Evolutionary conservation across 2,797 vertebrate species (phyloP), one percentile per base, ranked within the genome.

Genomic region (Gallinago nigripennis): DNA sequence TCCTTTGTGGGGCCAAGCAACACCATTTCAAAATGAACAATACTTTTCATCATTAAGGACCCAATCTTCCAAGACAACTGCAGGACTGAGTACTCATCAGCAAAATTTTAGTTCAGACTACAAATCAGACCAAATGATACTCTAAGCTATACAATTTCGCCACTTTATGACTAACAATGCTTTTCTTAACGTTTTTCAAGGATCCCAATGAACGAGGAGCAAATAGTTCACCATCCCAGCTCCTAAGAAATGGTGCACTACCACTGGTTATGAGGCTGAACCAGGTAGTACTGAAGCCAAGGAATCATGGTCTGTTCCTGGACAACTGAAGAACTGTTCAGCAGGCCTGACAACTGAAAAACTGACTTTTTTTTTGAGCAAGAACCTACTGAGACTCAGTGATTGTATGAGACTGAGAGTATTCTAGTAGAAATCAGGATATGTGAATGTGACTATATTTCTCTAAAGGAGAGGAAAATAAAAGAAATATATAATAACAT

Each of bases 351-450:
- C 28, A 51, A 15, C 7, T 33, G 20, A 77, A 86, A 80, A 82
- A 11, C 6, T 41, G 27, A 66, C 37, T 27, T 27, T 35, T 50
- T 27, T 0, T 2, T 25, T 51, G 21, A 83, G 31, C 28, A 77
- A 80, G 61, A 70, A 33, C 16, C 25, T 77, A 43, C 35, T 60
- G 53, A 81, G 31, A 70, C 20, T 65, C 41, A 77, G 35, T 12
- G 53, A 56, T 0, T 30, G 9, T 19, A 53, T 0, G 4, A 77
- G 11, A 60, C 16, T 33, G 15, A 24, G 19, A 0, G 0, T 33
- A 69, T n/a, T 50, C 37, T 37, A 21, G 15, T 3, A 80, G 48
- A 90, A 92, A 77, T 60, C 2, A 35, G 14, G 17, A 43, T 58
- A 6, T 15, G 5, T 41, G 33, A 69, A 53, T 50, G 78, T 30